Percentiles rank a stretch among this genome's conserved stretches.
phyloP scores from a whole-genome alignment of 2,888 invertebrate genomes.

The Ectemnius continuus region DNA sequence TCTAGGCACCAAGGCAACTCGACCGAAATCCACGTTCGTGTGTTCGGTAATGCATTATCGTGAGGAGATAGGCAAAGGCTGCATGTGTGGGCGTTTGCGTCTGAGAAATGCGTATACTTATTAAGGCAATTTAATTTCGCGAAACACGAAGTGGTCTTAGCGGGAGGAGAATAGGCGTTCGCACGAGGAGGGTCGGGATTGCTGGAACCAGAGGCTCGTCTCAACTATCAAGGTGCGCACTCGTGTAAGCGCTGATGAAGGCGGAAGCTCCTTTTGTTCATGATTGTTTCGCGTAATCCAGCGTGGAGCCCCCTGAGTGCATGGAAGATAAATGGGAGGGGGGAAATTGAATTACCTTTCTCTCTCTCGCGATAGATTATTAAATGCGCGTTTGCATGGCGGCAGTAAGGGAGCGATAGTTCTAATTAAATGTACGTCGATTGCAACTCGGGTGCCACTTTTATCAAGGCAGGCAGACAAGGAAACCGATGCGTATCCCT shows the following conservation, averaged over 20 bases:
- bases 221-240: slow-evolving; percentile 17
- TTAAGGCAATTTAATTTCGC: not conserved
- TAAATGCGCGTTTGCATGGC: slow-evolving; percentile 25
- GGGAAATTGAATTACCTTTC: slow-evolving; percentile 37
- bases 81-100: too few species aligned
- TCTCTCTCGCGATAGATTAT: slow-evolving; percentile 23
- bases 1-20: too few species aligned
- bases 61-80: not conserved
- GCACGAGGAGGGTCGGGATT: not conserved
- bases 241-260: slow-evolving; percentile 23
- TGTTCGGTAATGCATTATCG: not conserved
- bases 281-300: slow-evolving; percentile 44
- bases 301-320: slow-evolving; percentile 32
- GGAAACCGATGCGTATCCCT: not conserved
- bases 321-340: slow-evolving; percentile 35
- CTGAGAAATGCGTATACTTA: not conserved
- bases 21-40: not conserved
- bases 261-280: slow-evolving; percentile 42
- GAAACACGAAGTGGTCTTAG: not conserved
- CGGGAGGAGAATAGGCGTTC: not conserved
- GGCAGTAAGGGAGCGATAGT: slow-evolving; percentile 2
- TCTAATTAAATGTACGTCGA: slow-evolving; percentile 9
- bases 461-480: not conserved
- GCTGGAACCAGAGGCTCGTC: not conserved
- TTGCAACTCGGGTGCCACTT: slow-evolving; percentile 19